Evolutionary conservation across 2,113 vertebrate genomes (phyloP).

Genomic region (Rhineura floridana): DNA sequence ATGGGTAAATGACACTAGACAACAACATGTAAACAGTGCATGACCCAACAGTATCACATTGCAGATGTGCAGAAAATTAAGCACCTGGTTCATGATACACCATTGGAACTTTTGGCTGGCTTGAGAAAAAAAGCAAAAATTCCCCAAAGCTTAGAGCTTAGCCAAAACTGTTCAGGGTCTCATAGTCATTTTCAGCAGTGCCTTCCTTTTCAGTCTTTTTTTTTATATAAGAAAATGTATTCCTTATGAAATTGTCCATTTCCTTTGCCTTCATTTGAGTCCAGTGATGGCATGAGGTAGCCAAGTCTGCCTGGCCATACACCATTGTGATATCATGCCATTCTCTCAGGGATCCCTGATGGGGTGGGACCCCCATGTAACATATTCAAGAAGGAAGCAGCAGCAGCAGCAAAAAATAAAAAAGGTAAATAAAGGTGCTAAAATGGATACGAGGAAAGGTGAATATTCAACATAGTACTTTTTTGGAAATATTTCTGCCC

Average conservation of each 20-base stretch:
- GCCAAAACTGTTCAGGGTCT: neutral
- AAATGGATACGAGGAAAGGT: neutral
- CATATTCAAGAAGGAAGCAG: neutral
- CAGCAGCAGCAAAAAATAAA: neutral
- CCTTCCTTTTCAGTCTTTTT: neutral
- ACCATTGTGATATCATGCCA: neutral
- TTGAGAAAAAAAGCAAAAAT: neutral
- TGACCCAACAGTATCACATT: neutral
- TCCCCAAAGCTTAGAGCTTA: neutral
- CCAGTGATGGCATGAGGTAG: neutral
- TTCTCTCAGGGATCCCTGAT: neutral
- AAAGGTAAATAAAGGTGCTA: too few species aligned
- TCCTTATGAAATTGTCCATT: neutral
- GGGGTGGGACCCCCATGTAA: neutral
- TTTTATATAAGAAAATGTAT: neutral
- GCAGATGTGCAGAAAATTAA: conserved; percentile 24
- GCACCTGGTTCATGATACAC: conserved; percentile 47
- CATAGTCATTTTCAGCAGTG: too few species aligned
- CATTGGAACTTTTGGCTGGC: conserved; percentile 30
- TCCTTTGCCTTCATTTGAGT: too few species aligned
- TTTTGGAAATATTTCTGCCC: neutral
- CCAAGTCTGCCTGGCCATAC: neutral
- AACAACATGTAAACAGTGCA: neutral
- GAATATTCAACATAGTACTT: neutral
- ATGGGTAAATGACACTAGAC: neutral